These are phyloP conservation scores for Saccopteryx leptura DNA, from an alignment of 2,113 vertebrate genomes.

Conservation along the genomic window DNA sequence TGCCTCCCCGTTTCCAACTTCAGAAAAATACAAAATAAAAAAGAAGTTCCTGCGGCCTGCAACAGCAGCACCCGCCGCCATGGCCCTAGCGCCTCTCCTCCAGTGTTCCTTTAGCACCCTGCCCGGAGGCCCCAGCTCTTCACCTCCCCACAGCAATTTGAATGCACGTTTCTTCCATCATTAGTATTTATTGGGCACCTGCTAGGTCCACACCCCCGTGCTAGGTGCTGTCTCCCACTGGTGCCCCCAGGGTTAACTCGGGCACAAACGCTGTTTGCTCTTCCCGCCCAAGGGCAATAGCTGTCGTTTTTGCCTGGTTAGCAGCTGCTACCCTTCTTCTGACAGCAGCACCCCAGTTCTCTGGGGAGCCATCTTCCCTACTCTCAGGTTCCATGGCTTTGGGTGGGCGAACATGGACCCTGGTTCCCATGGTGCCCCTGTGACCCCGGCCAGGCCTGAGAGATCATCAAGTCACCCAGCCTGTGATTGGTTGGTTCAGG, in stretches of 20 bases:
- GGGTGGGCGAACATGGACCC: not conserved
- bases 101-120: not conserved
- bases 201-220: not conserved
- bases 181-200: too few species aligned
- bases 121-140: not conserved
- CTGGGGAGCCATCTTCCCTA: not conserved
- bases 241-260: not conserved
- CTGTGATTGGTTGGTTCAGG: not conserved
- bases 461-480: not conserved
- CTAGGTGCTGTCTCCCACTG: not conserved
- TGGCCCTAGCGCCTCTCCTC: not conserved
- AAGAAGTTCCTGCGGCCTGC: not conserved
- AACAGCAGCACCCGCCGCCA: accelerated
- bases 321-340: not conserved
- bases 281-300: not conserved
- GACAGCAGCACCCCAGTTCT: not conserved
- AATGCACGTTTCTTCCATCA: not conserved
- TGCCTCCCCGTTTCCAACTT: too few species aligned
- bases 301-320: not conserved
- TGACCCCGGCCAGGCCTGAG: not conserved
- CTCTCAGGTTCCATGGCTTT: not conserved
- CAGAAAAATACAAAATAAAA: too few species aligned
- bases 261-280: not conserved
- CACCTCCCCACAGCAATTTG: too few species aligned
- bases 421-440: not conserved